These are phyloP conservation scores for Phyllotreta cruciferae DNA, from an alignment of 2,888 invertebrate species.

Conservation along the genomic window DNA sequence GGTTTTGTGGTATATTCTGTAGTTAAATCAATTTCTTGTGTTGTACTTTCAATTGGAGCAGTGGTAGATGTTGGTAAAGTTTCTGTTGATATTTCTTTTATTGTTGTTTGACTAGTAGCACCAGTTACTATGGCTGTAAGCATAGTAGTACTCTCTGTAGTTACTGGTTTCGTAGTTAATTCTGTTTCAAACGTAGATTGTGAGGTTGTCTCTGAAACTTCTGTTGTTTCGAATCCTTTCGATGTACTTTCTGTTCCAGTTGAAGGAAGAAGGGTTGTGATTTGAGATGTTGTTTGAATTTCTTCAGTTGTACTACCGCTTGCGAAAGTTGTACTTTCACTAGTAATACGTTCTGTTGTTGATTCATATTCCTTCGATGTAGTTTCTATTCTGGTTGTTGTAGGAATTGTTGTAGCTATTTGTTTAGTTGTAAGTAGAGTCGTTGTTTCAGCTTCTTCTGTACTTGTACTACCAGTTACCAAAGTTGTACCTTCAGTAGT, in stretches of 20 bases:
- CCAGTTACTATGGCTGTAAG: slow-evolving; percentile 2
- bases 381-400: slow-evolving; percentile 27
- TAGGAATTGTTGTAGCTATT: slow-evolving; percentile 17
- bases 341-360: not conserved
- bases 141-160: slow-evolving; percentile 8
- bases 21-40: not conserved
- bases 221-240: not conserved
- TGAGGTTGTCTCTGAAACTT: not conserved
- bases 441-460: too few relatives aligned
- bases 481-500: too few relatives aligned
- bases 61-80: not conserved
- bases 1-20: not conserved
- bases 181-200: not conserved
- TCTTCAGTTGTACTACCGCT: not conserved
- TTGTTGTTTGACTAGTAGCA: slow-evolving; percentile 12
- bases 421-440: too few relatives aligned
- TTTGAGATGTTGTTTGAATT: too few relatives aligned
- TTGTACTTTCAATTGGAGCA: not conserved
- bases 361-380: slow-evolving; percentile 25
- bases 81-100: not conserved
- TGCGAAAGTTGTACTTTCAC: not conserved
- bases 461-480: too few relatives aligned
- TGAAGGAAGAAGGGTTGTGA: too few relatives aligned
- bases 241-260: too few relatives aligned
- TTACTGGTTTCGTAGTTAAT: slow-evolving; percentile 6